Conservation (phyloP, 2,888 invertebrate genomes). For the Pseudoips prasinana region DNA sequence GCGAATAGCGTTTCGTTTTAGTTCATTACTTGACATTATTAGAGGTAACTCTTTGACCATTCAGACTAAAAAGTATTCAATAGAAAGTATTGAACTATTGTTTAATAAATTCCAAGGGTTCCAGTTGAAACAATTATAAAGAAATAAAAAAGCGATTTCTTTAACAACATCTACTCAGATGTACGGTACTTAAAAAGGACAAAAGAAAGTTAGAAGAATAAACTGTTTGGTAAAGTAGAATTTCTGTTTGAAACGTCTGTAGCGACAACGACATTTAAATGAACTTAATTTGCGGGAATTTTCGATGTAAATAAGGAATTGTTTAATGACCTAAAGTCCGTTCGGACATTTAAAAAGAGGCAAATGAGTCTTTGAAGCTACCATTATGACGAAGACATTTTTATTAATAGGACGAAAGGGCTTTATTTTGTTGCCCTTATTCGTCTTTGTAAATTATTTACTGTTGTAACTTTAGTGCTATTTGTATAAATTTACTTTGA, state of each 20-base stretch:
- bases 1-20: too few species aligned
- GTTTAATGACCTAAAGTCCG: constrained; percentile 40
- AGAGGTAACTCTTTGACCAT: too few species aligned
- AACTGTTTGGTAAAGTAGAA: constrained; percentile 35
- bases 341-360: constrained; percentile 35
- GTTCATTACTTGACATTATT: too few species aligned
- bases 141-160: constrained; percentile 13
- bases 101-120: neutral
- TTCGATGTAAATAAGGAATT: constrained; percentile 48
- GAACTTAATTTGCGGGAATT: constrained; percentile 47
- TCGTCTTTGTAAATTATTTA: too few species aligned
- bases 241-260: constrained; percentile 33
- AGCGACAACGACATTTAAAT: constrained; percentile 38
- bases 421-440: too few species aligned
- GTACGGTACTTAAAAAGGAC: constrained; percentile 18
- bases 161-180: constrained; percentile 19
- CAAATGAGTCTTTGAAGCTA: constrained; percentile 19
- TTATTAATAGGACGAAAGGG: too few species aligned
- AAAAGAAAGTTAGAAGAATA: constrained; percentile 26
- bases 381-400: too few species aligned
- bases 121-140: constrained; percentile 17
- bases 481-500: too few species aligned
- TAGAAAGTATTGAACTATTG: too few species aligned
- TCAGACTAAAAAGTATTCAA: too few species aligned
- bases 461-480: too few species aligned